These are phyloP conservation scores for Strigamia crassipes DNA, from an alignment of 2,888 invertebrate species.

Conservation along the genomic window DNA sequence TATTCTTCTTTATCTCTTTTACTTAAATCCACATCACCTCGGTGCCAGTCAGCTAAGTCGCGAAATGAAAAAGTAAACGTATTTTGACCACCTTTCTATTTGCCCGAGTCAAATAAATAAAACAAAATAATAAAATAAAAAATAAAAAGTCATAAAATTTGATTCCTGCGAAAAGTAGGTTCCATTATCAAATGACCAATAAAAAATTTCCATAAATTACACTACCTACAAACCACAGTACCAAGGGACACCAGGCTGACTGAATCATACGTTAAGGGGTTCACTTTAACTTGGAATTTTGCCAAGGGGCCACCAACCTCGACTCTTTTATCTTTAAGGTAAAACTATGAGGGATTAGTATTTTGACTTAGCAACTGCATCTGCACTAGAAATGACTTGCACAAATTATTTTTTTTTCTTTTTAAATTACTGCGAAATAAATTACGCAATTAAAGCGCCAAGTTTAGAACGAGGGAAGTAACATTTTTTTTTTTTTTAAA, in stretches of 20 bases:
- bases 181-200: background rate
- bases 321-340: background rate
- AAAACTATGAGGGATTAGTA: background rate
- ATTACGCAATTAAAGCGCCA: background rate
- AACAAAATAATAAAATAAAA: background rate
- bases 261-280: background rate
- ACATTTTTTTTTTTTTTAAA: too few species aligned
- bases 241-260: background rate
- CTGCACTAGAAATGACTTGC: background rate
- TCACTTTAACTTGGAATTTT: background rate
- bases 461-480: background rate
- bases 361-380: slow-evolving; percentile 1
- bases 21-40: background rate
- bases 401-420: background rate
- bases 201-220: too few species aligned
- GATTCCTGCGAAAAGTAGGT: background rate
- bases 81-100: background rate
- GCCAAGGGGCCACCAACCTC: slow-evolving; percentile 26
- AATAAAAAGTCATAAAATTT: background rate
- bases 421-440: background rate
- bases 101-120: background rate
- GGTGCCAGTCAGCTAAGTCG: background rate
- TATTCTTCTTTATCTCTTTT: background rate
- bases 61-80: background rate
- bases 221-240: background rate